These are phyloP conservation scores for Psilanteris sp. DNA, from an alignment of 1,140 invertebrate genomes.

Conservation along the genomic window DNA sequence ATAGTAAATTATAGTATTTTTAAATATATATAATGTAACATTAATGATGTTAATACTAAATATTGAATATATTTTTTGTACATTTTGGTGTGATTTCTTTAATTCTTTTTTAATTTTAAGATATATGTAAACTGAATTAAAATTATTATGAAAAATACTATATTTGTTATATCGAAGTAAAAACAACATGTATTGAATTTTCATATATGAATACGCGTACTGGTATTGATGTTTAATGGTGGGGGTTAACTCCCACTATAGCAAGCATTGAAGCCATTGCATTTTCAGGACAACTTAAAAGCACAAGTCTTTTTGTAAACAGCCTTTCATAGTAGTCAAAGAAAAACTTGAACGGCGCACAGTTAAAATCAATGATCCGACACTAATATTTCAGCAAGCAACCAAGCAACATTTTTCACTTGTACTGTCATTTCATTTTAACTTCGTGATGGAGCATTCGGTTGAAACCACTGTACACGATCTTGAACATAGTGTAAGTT, in stretches of 20 bases:
- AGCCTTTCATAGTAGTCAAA: conserved; percentile 48
- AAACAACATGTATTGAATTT: conserved; percentile 12
- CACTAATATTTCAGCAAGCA: conserved; percentile 55
- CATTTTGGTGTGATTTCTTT: no score
- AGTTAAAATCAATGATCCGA: conserved; percentile 65
- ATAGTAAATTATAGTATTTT: no score
- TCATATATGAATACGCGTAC: not conserved
- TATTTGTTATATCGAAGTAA: no score
- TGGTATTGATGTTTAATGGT: conserved; percentile 37
- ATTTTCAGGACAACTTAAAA: conserved; percentile 46
- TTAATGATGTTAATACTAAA: no score
- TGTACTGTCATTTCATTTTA: no score
- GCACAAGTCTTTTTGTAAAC: conserved; percentile 34
- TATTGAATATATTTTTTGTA: no score
- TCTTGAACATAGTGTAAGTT: conserved; percentile 31
- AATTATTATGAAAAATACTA: no score
- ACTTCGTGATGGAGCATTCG: conserved; percentile 28
- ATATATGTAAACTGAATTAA: no score
- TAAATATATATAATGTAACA: no score
- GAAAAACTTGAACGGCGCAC: conserved; percentile 28
- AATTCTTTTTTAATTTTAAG: no score
- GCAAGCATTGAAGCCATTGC: conserved; percentile 34
- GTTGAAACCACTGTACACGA: conserved; percentile 34
- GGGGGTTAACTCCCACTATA: conserved; percentile 31
- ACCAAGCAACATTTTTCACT: conserved; percentile 8